Percentiles rank a stretch among this genome's conserved stretches.
These are phyloP conservation scores for Drosophila hydei DNA, from an alignment of 1,140 invertebrate species.

Conservation along the genomic window DNA sequence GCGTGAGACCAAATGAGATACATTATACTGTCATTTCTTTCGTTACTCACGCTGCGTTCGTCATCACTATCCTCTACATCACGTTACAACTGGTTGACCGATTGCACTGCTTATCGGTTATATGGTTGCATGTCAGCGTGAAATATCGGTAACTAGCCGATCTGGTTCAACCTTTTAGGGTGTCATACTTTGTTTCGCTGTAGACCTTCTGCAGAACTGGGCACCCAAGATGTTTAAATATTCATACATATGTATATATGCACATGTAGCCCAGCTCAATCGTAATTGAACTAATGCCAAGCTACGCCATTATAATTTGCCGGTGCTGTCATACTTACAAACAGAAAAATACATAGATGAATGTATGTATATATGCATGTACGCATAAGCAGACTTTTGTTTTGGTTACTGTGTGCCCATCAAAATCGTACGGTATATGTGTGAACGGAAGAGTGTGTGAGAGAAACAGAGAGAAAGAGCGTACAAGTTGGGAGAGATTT, in stretches of 20 bases:
- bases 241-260: too few species aligned
- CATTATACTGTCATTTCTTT: conserved; percentile 21
- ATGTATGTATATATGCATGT: neutral
- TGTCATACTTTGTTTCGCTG: too few species aligned
- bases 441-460: conserved; percentile 5
- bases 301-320: conserved; percentile 20
- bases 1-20: conserved; percentile 11
- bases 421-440: conserved; percentile 25
- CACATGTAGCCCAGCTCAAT: neutral
- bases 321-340: neutral
- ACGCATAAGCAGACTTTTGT: neutral
- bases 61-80: conserved; percentile 1
- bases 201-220: neutral
- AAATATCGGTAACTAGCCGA: neutral
- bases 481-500: neutral
- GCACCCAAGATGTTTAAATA: too few species aligned
- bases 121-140: neutral
- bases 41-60: conserved; percentile 26
- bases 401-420: conserved; percentile 5
- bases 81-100: neutral
- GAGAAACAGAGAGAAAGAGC: neutral
- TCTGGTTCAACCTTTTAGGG: neutral
- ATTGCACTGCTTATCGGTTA: conserved; percentile 3
- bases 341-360: neutral
- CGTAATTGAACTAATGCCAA: conserved; percentile 3